Percentiles rank a stretch among this genome's conserved stretches.
Conservation (phyloP, 2,888 invertebrate species). For the Rhamphomyia laevipes region DNA sequence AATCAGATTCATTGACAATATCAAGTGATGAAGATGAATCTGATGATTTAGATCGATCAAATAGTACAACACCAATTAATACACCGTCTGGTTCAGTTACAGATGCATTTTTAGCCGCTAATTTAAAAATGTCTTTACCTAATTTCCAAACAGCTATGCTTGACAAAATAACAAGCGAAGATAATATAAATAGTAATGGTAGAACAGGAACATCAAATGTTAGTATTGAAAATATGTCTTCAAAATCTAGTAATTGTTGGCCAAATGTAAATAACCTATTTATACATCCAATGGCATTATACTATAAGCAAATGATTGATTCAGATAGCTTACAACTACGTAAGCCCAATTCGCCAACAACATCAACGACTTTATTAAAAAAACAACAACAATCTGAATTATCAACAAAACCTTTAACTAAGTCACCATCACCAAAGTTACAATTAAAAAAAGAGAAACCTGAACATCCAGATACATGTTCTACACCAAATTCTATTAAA, state of each 20-base stretch:
- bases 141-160: constrained; percentile 34
- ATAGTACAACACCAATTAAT: constrained; percentile 25
- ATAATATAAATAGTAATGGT: constrained; percentile 11
- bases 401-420: constrained; percentile 19
- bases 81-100: constrained; percentile 18
- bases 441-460: constrained; percentile 12
- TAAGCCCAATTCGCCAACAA: constrained; percentile 29
- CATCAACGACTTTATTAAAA: constrained; percentile 18
- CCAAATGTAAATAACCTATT: constrained; percentile 48
- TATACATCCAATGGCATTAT: constrained; percentile 63
- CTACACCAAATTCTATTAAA: constrained; percentile 36
- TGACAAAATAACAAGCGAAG: constrained; percentile 37
- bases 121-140: constrained; percentile 39
- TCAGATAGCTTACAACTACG: constrained; percentile 37
- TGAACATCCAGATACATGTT: constrained; percentile 20
- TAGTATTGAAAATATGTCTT: constrained; percentile 33
- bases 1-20: constrained; percentile 31
- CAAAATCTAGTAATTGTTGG: constrained; percentile 51
- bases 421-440: constrained; percentile 7
- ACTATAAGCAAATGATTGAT: constrained; percentile 62
- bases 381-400: constrained; percentile 30
- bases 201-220: constrained; percentile 28
- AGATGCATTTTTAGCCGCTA: constrained; percentile 21
- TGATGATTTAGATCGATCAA: constrained; percentile 15
- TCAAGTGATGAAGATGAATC: constrained; percentile 28